Percentiles rank a stretch among this genome's conserved stretches.
These are phyloP conservation scores for Steromphala cineraria DNA, from an alignment of 2,888 invertebrate species.

Conservation along the genomic window DNA sequence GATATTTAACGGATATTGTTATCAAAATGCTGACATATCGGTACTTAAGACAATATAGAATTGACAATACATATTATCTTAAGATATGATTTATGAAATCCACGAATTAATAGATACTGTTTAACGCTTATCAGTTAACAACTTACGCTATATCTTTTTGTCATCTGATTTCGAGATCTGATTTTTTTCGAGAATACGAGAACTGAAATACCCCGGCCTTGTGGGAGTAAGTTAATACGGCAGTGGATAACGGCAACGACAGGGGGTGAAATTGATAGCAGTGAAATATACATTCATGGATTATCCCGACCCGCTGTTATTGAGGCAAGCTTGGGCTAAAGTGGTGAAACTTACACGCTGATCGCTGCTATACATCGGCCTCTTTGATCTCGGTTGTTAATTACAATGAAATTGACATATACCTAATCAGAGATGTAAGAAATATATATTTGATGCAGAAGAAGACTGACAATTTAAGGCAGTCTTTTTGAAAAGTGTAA, in stretches of 20 bases:
- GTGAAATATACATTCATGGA: slow-evolving; percentile 13
- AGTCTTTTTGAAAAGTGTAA: too few species aligned
- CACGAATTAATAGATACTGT: too few species aligned
- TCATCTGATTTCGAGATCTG: too few species aligned
- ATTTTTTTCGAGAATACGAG: too few species aligned
- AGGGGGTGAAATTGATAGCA: slow-evolving; percentile 17
- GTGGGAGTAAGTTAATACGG: background rate
- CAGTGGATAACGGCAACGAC: slow-evolving; percentile 2
- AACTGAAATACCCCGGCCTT: too few species aligned
- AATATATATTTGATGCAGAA: background rate
- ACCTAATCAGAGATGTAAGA: background rate
- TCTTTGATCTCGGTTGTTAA: slow-evolving; percentile 3
- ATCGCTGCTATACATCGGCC: background rate
- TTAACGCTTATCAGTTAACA: too few species aligned
- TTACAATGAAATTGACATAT: background rate
- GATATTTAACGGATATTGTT: too few species aligned
- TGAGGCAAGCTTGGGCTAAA: background rate
- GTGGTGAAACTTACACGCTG: background rate
- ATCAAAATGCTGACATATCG: too few species aligned
- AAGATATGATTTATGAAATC: too few species aligned
- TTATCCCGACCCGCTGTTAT: background rate
- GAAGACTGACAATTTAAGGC: background rate
- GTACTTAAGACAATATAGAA: too few species aligned
- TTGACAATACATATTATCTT: too few species aligned
- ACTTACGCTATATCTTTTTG: too few species aligned